phyloP scores from a whole-genome alignment of 2,797 vertebrate genomes.

The Paramormyrops hopkinsi region DNA sequence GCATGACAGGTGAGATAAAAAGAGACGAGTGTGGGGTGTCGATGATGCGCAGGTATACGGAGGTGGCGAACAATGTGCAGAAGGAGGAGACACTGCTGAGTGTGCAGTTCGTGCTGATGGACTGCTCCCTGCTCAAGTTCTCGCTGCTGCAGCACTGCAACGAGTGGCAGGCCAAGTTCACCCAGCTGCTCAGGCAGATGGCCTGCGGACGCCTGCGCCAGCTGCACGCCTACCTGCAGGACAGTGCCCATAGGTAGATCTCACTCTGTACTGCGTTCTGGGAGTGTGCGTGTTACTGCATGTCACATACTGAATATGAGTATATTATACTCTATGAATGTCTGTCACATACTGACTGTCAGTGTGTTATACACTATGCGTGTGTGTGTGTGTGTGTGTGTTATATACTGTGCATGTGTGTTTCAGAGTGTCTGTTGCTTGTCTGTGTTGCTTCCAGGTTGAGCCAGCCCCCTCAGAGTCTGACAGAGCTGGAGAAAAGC shows the following conservation, averaged over 20 bases:
- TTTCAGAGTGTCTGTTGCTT: slow-evolving; percentile 14
- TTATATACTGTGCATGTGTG: neutral
- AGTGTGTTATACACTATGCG: neutral
- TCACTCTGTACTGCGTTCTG: neutral
- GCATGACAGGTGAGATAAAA: neutral
- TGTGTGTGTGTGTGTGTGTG: neutral
- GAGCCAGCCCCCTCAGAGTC: slow-evolving; percentile 57
- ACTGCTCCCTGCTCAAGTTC: slow-evolving; percentile 76
- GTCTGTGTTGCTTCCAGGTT: slow-evolving; percentile 44
- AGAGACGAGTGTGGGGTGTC: neutral
- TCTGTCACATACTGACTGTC: neutral
- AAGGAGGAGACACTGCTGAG: slow-evolving; percentile 76
- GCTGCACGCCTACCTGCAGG: slow-evolving; percentile 61
- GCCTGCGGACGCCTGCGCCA: slow-evolving; percentile 62
- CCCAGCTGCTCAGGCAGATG: slow-evolving; percentile 71
- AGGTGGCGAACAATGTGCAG: slow-evolving; percentile 75
- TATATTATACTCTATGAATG: neutral
- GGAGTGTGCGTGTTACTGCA: neutral
- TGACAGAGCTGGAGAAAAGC: slow-evolving; percentile 61
- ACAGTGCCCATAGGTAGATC: slow-evolving; percentile 60
- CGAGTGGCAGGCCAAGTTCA: slow-evolving; percentile 82
- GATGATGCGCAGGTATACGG: slow-evolving; percentile 66
- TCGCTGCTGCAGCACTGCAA: slow-evolving; percentile 77
- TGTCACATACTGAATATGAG: neutral
- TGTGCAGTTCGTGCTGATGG: slow-evolving; percentile 73